Conservation (phyloP, 2,797 vertebrate species). For the Tarsius wallacei region DNA sequence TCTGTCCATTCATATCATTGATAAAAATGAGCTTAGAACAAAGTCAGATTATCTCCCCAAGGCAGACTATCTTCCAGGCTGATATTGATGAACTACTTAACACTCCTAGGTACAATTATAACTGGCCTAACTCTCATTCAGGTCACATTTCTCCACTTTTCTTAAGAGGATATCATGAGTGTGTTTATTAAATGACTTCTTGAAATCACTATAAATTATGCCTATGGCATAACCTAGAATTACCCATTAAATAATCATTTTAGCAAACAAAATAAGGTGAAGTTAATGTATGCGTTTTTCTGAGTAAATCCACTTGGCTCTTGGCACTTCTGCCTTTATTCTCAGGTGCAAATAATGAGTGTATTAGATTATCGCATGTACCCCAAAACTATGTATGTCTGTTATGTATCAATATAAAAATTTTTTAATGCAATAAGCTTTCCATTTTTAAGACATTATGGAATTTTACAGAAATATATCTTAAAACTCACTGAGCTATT, state of each 20-base stretch:
- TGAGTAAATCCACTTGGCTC: background rate
- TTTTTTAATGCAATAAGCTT: background rate
- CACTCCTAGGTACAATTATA: background rate
- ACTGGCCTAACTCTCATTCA: background rate
- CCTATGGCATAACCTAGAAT: background rate
- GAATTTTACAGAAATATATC: background rate
- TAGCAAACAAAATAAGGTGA: slow-evolving; percentile 44
- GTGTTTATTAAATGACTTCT: background rate
- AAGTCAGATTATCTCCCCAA: background rate
- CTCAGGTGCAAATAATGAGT: background rate
- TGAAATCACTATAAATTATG: slow-evolving; percentile 24
- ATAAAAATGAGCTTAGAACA: slow-evolving; percentile 47
- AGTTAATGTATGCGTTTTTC: background rate
- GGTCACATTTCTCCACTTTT: slow-evolving; percentile 17
- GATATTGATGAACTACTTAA: background rate
- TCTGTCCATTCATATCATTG: background rate
- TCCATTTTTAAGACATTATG: slow-evolving; percentile 37
- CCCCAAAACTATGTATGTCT: background rate
- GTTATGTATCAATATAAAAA: background rate
- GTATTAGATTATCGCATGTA: background rate
- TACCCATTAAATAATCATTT: slow-evolving; percentile 32
- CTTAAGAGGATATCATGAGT: background rate
- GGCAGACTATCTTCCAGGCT: background rate
- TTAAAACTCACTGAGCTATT: slow-evolving; percentile 25
- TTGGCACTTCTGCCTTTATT: background rate